Conservation (phyloP, 2,797 vertebrate genomes). For the Molossus alvarezi region DNA sequence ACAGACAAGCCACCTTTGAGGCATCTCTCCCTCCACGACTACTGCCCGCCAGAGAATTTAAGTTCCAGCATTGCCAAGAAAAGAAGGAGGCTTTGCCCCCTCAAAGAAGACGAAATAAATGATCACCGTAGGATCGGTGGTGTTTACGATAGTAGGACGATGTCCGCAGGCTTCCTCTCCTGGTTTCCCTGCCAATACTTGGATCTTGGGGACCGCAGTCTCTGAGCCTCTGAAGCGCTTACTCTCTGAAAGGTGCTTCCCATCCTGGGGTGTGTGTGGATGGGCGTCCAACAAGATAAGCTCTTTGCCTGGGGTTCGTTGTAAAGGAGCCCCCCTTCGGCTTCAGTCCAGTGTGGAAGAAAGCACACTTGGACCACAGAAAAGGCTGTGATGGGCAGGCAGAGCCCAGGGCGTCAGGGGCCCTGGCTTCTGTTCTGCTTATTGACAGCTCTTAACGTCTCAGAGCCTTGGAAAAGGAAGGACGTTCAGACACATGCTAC, state of each 20-base stretch:
- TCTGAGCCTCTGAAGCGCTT: neutral
- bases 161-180: neutral
- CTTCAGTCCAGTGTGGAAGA: neutral
- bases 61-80: neutral
- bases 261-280: neutral
- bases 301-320: neutral
- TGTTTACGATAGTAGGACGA: neutral
- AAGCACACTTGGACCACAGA: neutral
- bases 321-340: neutral
- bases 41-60: neutral
- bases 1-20: neutral
- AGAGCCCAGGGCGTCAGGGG: neutral
- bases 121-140: neutral
- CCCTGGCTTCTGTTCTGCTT: neutral
- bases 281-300: slow-evolving; percentile 14
- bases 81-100: neutral
- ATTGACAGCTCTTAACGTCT: neutral
- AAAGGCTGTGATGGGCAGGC: too few relatives aligned
- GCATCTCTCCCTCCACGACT: neutral
- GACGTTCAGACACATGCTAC: neutral
- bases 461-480: neutral
- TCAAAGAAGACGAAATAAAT: slow-evolving; percentile 51
- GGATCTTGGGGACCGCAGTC: neutral
- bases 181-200: neutral
- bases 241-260: neutral